Evolutionary conservation across 2,113 vertebrate genomes (phyloP), one percentile per base, ranked within the genome.

Genomic region (Syngnathus typhle): DNA sequence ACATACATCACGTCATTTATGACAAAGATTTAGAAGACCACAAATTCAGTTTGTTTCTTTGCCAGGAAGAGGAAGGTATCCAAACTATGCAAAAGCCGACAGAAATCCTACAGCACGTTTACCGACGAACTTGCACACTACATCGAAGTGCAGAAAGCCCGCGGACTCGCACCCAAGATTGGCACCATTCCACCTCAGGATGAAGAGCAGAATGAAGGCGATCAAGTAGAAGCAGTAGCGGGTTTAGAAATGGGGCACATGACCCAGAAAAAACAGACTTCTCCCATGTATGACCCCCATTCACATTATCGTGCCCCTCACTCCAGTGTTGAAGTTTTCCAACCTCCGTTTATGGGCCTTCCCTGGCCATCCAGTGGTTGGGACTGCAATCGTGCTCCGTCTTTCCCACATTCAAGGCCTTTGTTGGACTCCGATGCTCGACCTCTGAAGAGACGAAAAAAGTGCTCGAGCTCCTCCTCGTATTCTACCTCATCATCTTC

Each of bases 51-150:
- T 44, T 62, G 39, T 44, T 72, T 65, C 10, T 71, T 66, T 7
- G 80, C 72, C 87, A 98, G 94, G 87, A 88, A 93, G 88, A 89
- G 75, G 70, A 87, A 85, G 41, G 84, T 92, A 49, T 67, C 74
- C 4, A 85, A 84, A 46, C 77, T 91, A 32, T 91, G 91, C 77
- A 90, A 90, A 69, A 86, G 92, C 62, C 88, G 91, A 72, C 87
- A 88, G 74, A 93, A 93, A 80, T 84, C 80, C 23, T 89, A 88
- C 65, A 72, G 71, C 75, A 94, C 92, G 41, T 93, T 92, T 80
- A 89, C 93, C 84, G 92, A 93, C 62, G 92, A 95, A 78, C 85
- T 95, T 66, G 88, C 85, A 7, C 92, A 93, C 83, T 93, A 93
- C 73, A 89, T 92, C 70, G 83, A 92, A 88, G 92, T 92, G 6